Evolutionary conservation across 2,888 invertebrate genomes (phyloP), one percentile per base, ranked within the genome.

Genomic region (Polydesmus complanatus): DNA sequence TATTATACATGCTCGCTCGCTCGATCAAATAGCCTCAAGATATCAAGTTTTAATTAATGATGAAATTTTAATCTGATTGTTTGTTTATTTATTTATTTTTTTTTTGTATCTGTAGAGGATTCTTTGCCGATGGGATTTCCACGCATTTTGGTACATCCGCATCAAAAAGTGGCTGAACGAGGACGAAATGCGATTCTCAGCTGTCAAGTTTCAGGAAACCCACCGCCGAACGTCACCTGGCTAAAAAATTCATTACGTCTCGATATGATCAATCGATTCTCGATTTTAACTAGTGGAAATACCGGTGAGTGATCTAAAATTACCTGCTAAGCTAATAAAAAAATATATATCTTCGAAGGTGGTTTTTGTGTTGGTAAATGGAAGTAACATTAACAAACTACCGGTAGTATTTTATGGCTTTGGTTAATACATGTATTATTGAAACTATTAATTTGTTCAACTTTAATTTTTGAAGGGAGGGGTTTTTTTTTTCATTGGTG

Each of bases 71-170:
- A 19, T 51, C 51, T 51, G 19, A 51, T 21, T 51, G 51, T 19
- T 5, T 21, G 3, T 54, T 21, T 54, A 8, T 54, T 19, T 19
- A 25, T 62, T 62, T 25, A 55, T 47, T 64, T 54, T 63, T 63
- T 56, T 61, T 78, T 78, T 56, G 48, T 63, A 61, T 59, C 70
- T 69, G 18, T 80, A 85, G 93, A 83, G 68, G 89, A 88, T 71
- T 87, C 88, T 75, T 80, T 91, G 65, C 96, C 97, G 1, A 79
- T 80, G 54, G 97, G 96, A 37, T 98, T 96, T 77, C 97, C 97
- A 54, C 81, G 82, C 72, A 88, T 92, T 72, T 84, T 85, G 48
- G 85, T 88, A 69, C 86, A 89, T 63, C 94, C 96, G 0, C 83
- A 83, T 64, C 86, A 92, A 62, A 90, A 93, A 78, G 95, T 94